phyloP scores from a whole-genome alignment of 2,797 vertebrate species.

The Halcyon badia region DNA sequence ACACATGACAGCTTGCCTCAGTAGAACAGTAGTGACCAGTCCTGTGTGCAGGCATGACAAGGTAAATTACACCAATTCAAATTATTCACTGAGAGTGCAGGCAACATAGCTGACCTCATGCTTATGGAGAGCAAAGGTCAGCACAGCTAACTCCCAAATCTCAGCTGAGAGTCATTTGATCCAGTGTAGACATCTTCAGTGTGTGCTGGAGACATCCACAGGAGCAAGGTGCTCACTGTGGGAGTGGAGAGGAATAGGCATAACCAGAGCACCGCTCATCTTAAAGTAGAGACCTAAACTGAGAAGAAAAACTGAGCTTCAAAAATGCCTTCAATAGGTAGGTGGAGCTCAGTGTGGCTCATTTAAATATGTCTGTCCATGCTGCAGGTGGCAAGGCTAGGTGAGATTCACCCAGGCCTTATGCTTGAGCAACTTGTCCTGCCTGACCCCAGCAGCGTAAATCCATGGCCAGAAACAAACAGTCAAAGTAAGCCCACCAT shows the following conservation, averaged over 20 bases:
- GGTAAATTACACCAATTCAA: background rate
- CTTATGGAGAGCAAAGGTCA: background rate
- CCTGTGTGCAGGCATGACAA: background rate
- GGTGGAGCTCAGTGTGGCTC: background rate
- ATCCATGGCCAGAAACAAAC: background rate
- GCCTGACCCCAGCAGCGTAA: background rate
- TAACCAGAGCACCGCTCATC: background rate
- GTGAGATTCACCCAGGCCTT: background rate
- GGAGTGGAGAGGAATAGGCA: background rate
- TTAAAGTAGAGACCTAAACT: background rate
- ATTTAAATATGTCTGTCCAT: too few species aligned
- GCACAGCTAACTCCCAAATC: background rate
- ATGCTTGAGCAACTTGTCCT: background rate
- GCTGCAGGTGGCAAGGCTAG: background rate
- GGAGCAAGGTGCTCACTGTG: background rate
- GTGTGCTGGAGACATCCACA: fast-evolving
- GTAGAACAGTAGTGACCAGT: background rate
- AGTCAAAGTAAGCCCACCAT: background rate
- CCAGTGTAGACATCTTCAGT: background rate
- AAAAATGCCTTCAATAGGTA: background rate
- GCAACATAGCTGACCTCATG: background rate
- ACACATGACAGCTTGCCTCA: background rate
- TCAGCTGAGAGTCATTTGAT: background rate
- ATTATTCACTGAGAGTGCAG: background rate
- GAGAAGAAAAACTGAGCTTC: background rate